These are phyloP conservation scores for Crypturellus undulatus DNA, from an alignment of 2,113 vertebrate species.

Conservation along the genomic window DNA sequence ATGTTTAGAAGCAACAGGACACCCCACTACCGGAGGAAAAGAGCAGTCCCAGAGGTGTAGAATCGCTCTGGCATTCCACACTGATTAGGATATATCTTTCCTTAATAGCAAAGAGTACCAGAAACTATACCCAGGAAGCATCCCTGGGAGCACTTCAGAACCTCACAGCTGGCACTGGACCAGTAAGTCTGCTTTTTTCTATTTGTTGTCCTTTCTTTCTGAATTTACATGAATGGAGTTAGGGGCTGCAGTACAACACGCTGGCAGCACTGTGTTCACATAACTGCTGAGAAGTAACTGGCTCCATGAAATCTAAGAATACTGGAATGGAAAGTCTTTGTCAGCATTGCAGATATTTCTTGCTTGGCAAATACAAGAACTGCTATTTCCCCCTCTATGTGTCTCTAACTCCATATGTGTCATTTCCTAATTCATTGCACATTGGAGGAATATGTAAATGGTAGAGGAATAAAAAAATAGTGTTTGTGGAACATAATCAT, in stretches of 20 bases:
- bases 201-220: neutral
- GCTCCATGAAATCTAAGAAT: neutral
- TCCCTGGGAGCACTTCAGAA: slow-evolving; percentile 94
- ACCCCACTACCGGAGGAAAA: slow-evolving; percentile 84
- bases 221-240: neutral
- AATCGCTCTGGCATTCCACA: slow-evolving; percentile 91
- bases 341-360: neutral
- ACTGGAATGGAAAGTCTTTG: neutral
- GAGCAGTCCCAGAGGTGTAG: slow-evolving; percentile 85
- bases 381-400: neutral
- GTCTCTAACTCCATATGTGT: neutral
- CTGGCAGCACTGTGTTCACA: neutral
- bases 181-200: slow-evolving; percentile 75
- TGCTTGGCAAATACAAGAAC: neutral
- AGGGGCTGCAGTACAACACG: neutral
- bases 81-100: slow-evolving; percentile 92
- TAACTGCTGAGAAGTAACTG: neutral
- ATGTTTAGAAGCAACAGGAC: slow-evolving; percentile 75
- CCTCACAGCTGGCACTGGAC: slow-evolving; percentile 87
- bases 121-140: slow-evolving; percentile 86
- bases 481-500: neutral
- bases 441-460: neutral
- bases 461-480: neutral
- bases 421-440: neutral
- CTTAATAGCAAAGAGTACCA: slow-evolving; percentile 88